A percentile compares a stretch with the other conserved stretches of the same genome.
Conservation (phyloP, 2,888 invertebrate species). For the Pteria penguin region DNA sequence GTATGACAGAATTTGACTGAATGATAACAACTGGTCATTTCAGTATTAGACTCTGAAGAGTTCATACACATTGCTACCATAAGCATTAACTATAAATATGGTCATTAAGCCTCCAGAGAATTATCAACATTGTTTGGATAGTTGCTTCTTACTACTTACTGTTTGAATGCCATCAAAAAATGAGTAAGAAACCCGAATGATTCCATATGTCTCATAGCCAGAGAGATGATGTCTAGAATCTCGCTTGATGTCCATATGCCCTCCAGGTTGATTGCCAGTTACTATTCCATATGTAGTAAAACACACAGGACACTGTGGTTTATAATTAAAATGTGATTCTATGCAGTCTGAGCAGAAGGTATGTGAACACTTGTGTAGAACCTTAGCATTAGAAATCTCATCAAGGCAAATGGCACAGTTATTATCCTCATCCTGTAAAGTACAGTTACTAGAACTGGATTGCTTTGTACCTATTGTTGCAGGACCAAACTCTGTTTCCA, state of each 20-base stretch:
- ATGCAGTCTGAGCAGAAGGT: slow-evolving; percentile 56
- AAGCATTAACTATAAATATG: too few species aligned
- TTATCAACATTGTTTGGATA: too few species aligned
- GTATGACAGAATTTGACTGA: too few species aligned
- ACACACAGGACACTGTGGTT: slow-evolving; percentile 59
- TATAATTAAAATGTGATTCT: slow-evolving; percentile 50
- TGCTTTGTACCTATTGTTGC: not conserved
- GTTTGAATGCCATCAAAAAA: slow-evolving; percentile 55
- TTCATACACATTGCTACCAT: too few species aligned
- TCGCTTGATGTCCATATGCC: slow-evolving; percentile 46
- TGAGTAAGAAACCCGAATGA: slow-evolving; percentile 51
- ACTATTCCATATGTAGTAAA: slow-evolving; percentile 55
- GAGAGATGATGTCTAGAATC: slow-evolving; percentile 34
- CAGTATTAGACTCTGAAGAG: too few species aligned
- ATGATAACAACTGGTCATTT: too few species aligned
- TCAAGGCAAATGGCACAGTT: slow-evolving; percentile 52
- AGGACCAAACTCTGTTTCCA: slow-evolving; percentile 28
- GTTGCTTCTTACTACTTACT: too few species aligned
- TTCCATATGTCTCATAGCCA: slow-evolving; percentile 47
- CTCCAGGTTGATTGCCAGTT: slow-evolving; percentile 53
- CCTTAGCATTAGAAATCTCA: slow-evolving; percentile 44
- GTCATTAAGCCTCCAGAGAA: too few species aligned
- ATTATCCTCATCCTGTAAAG: slow-evolving; percentile 6
- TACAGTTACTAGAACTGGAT: not conserved
- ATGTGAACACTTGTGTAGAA: slow-evolving; percentile 56